Base-by-base conservation (phyloP, 2,888 invertebrate genomes). In the Erannis defoliaria region DNA sequence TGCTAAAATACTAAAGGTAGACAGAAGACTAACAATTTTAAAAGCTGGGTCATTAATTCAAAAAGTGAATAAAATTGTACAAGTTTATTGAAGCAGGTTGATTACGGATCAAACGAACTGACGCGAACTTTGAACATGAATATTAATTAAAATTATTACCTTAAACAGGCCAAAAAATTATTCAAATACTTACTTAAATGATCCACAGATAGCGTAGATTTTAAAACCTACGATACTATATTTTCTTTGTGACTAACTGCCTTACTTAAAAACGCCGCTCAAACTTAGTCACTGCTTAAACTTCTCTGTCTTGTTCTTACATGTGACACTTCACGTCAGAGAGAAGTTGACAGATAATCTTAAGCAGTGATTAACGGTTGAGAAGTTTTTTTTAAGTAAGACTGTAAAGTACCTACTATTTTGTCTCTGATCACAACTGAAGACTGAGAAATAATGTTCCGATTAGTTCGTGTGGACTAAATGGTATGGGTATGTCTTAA, bases 1-100 rank as follows among this genome's bases (percentile, higher is more conserved):
- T 16, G 31, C 18, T 43, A 19, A 43, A 55, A 49, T 42, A 1
- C 8, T 23, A 26, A 21, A 53, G 10, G 38, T 57, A 53, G 14
- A 38, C 26, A 43, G 49, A 58, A 5, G 10, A 46, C 19, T 46
- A 46, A 37, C 23, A 23, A 38, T 51, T 51, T 58, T 58, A 38
- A 50, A 57, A 26, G 12, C 12, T 10, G 8, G 14, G 19, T 29
- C 50, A 56, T 40, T 40, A 35, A 43, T 57, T 50, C 26, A 45
- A 31, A 37, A 45, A 38, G 26, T 55, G 37, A 46, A 37, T 50
- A 26, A 50, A 50, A 18, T 50, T 38, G 10, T 16, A 16, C 16
- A 26, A 38, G 50, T 38, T 50, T 50, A 38, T 37, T 50, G 37
- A 38, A 38, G 38, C 38, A 38, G 5, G 19, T 21, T 49, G 49